Base-by-base conservation (phyloP, 2,888 invertebrate species). In the Carterocephalus palaemon region DNA sequence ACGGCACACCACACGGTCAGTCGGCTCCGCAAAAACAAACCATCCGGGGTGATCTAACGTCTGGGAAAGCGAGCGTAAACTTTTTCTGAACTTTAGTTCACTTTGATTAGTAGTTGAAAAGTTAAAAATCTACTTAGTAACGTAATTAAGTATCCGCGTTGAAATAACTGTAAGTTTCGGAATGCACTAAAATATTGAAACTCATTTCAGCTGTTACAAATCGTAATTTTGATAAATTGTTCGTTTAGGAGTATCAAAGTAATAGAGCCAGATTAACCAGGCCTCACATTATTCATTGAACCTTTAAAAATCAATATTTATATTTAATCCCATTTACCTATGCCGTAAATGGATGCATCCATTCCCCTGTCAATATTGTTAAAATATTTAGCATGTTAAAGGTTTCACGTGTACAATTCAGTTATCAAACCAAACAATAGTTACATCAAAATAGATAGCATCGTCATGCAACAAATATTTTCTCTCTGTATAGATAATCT, bases 391-490 rank as follows among this genome's bases (percentile, higher is more conserved):
- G 13, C 10, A 16, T 33, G 42, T 37, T 56, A 55, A 56, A 57
- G 47, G 48, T 53, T 60, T 46, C 33, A 33, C 48, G 36, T 51
- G 46, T 50, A 54, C 64, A 70, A 74, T 69, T 64, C 59, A 47
- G 53, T 65, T 71, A 73, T 66, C 69, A 69, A 50, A 47, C 65
- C 74, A 73, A 75, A 76, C 73, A 75, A 64, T 62, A 60, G 56
- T 59, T 59, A 60, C 55, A 65, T 62, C 54, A 9, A 62, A 57
- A 57, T 60, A 62, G 60, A 58, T 66, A 59, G 51, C 57, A 57
- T 63, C 59, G 53, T 52, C 41, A 52, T 53, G 57, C 63, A 56
- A 47, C 45, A 40, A 51, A 51, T 48, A 49, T 53, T 48, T 49
- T 39, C 42, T 33, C 46, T 26, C 31, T 28, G 36, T 16, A 28